Evolutionary conservation across 2,888 invertebrate species (phyloP).

Genomic region (Ichneumon xanthorius): DNA sequence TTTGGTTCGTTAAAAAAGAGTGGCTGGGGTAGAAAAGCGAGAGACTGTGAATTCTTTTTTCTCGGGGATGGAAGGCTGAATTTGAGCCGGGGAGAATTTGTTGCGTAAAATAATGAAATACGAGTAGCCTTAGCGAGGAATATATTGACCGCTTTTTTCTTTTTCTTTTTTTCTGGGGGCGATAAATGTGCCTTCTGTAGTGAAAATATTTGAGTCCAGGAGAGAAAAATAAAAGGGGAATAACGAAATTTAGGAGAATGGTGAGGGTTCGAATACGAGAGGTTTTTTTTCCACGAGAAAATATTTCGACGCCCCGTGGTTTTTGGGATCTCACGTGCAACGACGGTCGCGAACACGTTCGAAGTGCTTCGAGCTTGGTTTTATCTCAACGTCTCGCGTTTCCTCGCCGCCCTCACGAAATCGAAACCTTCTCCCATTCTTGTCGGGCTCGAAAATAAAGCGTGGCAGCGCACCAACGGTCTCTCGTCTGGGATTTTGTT

Average conservation of each 20-base stretch:
- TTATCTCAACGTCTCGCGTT: conserved; percentile 5
- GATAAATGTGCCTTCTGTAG: not conserved
- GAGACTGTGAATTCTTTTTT: not conserved
- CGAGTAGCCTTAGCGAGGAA: not conserved
- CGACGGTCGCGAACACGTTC: not conserved
- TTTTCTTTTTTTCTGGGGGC: not conserved
- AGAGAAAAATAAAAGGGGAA: not conserved
- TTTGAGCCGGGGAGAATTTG: too few relatives aligned
- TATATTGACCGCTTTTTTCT: not conserved
- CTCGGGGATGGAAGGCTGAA: not conserved
- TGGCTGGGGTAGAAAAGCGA: not conserved
- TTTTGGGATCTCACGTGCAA: not conserved
- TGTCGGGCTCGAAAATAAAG: not conserved
- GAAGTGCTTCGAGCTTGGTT: not conserved
- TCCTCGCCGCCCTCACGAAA: conserved; percentile 4
- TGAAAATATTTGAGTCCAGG: not conserved
- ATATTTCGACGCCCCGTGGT: not conserved
- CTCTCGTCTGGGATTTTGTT: not conserved
- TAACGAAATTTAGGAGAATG: not conserved
- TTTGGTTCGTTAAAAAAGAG: too few relatives aligned
- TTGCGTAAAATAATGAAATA: not conserved
- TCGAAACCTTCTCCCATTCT: not conserved
- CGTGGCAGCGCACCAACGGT: not conserved
- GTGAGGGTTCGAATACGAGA: not conserved
- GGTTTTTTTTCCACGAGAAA: not conserved